A percentile compares a stretch with the other conserved stretches of the same genome.
These are phyloP conservation scores for Atlantisia rogersi DNA, from an alignment of 2,113 vertebrate species.

Conservation along the genomic window DNA sequence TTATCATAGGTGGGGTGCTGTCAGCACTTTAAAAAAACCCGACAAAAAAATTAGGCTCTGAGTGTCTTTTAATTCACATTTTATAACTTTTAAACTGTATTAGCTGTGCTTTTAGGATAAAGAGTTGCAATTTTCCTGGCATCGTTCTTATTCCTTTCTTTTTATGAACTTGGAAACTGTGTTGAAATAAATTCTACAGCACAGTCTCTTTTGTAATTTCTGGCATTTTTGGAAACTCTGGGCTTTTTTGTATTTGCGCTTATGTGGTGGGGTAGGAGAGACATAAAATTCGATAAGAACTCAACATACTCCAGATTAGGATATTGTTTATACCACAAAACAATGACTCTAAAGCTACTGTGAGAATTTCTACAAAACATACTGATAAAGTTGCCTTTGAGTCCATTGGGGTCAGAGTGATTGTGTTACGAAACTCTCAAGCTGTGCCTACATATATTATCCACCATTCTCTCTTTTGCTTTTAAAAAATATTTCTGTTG, in stretches of 20 bases:
- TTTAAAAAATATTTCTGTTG: not conserved
- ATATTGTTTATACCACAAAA: not conserved
- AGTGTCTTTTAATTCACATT: not conserved
- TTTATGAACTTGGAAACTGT: not conserved
- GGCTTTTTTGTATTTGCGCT: not conserved
- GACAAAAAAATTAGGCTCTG: not conserved
- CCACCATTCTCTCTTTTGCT: not conserved
- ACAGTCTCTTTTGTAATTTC: not conserved
- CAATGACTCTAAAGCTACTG: accelerated
- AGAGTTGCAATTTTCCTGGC: not conserved
- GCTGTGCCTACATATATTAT: not conserved
- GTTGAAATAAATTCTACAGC: not conserved
- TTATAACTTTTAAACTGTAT: not conserved
- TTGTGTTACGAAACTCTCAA: not conserved
- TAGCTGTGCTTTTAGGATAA: not conserved
- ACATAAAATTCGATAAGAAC: not conserved
- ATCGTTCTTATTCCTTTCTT: not conserved
- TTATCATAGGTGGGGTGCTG: not conserved
- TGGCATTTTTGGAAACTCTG: not conserved
- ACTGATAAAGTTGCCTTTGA: not conserved
- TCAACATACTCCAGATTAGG: not conserved
- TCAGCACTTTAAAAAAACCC: not conserved
- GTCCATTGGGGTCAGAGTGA: too few relatives aligned
- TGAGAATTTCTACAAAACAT: not conserved
- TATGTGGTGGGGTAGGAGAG: not conserved